A percentile compares a stretch with the other conserved stretches of the same genome.
These are phyloP conservation scores for Apoda limacodes DNA, from an alignment of 2,888 invertebrate genomes.

Conservation along the genomic window DNA sequence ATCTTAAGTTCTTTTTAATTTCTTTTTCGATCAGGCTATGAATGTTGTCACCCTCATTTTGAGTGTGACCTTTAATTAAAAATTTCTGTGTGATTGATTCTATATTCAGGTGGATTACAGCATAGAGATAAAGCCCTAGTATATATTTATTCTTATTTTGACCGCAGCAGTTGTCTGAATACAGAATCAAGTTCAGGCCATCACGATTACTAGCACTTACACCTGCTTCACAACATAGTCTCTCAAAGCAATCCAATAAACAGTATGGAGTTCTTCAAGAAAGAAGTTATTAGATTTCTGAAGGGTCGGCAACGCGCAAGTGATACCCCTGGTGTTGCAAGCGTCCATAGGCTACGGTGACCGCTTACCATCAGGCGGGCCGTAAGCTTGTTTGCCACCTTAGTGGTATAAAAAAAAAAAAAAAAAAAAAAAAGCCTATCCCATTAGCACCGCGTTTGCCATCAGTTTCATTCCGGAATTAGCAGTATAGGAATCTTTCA, in stretches of 20 bases:
- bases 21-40: conserved; percentile 29
- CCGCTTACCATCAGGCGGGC: too few species aligned
- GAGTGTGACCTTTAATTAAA: conserved; percentile 25
- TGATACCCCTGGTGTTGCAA: too few species aligned
- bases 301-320: too few species aligned
- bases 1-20: conserved; percentile 24
- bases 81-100: conserved; percentile 17
- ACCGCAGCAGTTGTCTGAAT: conserved; percentile 17
- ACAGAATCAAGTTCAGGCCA: conserved; percentile 14
- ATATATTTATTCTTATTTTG: conserved; percentile 21
- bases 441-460: conserved; percentile 20
- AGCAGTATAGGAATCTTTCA: conserved; percentile 16
- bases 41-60: conserved; percentile 31
- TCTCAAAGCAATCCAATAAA: too few species aligned
- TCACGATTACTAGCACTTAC: too few species aligned
- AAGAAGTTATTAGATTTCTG: too few species aligned
- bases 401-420: too few species aligned
- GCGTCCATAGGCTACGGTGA: too few species aligned
- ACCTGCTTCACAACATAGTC: too few species aligned
- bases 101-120: conserved; percentile 15
- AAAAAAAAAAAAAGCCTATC: conserved; percentile 19
- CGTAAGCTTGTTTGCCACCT: too few species aligned
- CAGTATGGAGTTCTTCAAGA: too few species aligned
- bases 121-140: conserved; percentile 12
- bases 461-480: conserved; percentile 21